phyloP scores from a whole-genome alignment of 2,797 vertebrate genomes.

The Myioborus melanocephalus region DNA sequence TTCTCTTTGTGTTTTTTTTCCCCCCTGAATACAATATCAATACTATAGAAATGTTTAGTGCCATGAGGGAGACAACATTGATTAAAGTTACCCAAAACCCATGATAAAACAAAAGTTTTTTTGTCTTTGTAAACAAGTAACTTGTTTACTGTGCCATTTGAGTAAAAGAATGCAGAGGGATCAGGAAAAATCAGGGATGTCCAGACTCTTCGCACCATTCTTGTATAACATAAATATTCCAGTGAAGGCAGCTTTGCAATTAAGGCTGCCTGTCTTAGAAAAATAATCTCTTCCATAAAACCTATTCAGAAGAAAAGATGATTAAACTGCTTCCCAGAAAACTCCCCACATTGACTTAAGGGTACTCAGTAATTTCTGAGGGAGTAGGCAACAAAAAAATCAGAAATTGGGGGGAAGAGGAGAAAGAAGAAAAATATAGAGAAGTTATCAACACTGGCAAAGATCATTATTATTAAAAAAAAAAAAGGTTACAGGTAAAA shows the following conservation, averaged over 20 bases:
- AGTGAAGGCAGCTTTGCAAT: not conserved
- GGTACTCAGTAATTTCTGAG: not conserved
- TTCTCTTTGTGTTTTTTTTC: not conserved
- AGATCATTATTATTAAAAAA: not conserved
- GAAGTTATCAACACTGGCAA: not conserved
- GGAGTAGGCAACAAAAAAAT: not conserved
- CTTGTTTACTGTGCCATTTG: not conserved
- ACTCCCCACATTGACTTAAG: not conserved
- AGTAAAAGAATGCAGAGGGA: not conserved
- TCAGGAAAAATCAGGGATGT: not conserved
- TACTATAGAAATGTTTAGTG: not conserved
- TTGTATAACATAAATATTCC: not conserved
- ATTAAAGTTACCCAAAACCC: not conserved
- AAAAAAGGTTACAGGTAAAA: not conserved
- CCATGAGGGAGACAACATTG: not conserved
- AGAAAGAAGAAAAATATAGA: not conserved
- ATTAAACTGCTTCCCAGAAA: not conserved
- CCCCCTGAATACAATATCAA: rapidly evolving
- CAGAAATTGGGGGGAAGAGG: not conserved
- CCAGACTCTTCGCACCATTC: not conserved
- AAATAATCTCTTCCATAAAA: not conserved
- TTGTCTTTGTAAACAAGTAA: not conserved
- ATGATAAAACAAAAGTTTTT: not conserved
- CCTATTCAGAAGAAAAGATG: not conserved
- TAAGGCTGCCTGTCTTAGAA: not conserved